phyloP scores from a whole-genome alignment of 2,888 invertebrate species.

The Acrobasis suavella region DNA sequence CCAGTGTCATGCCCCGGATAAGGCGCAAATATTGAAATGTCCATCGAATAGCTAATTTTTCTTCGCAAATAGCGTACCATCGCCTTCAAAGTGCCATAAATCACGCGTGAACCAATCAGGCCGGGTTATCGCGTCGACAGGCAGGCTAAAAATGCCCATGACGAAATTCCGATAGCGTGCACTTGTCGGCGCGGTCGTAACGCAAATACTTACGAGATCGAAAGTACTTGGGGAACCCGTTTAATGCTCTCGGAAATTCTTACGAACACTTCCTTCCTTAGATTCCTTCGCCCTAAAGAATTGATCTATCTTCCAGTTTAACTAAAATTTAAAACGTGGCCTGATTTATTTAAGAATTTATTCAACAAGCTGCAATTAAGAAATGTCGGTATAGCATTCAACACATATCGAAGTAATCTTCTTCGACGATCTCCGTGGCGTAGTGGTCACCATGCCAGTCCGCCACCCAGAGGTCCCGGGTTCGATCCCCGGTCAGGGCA shows the following conservation, averaged over 20 bases:
- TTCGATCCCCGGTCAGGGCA: too few relatives aligned
- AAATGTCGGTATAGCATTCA: background rate
- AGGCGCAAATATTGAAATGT: background rate
- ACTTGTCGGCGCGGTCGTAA: background rate
- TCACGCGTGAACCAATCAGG: constrained; percentile 44
- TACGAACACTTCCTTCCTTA: background rate
- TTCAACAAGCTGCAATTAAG: too few relatives aligned
- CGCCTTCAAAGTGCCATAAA: constrained; percentile 36
- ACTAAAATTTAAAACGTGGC: too few relatives aligned
- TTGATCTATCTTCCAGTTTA: background rate
- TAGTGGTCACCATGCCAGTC: too few relatives aligned
- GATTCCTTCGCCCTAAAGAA: background rate
- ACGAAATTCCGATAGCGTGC: constrained; percentile 34
- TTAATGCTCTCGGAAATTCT: background rate
- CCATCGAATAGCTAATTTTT: constrained; percentile 24
- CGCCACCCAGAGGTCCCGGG: too few relatives aligned
- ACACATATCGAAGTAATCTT: too few relatives aligned
- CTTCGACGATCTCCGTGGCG: too few relatives aligned
- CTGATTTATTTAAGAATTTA: too few relatives aligned
- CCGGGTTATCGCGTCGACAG: constrained; percentile 40
- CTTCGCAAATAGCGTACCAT: constrained; percentile 27
- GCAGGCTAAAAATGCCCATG: constrained; percentile 47
- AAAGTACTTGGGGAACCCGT: background rate
- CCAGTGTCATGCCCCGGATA: background rate
- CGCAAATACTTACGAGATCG: background rate